These are phyloP conservation scores for Trogon surrucura DNA, from an alignment of 2,113 vertebrate species.

Conservation along the genomic window DNA sequence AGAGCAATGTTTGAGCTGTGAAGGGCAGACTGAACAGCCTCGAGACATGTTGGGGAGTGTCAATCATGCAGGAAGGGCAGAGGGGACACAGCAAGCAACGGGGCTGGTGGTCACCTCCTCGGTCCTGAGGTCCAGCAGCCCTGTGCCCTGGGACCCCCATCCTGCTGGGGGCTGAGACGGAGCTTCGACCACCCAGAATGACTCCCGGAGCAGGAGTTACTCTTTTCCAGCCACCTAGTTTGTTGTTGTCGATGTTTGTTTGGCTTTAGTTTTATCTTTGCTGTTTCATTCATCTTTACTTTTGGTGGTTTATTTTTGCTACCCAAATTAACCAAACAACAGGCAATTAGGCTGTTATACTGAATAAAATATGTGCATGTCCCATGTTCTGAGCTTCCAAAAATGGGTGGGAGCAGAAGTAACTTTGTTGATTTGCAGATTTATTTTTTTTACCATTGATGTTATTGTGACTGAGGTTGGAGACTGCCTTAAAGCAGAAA, in stretches of 20 bases:
- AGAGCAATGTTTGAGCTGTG: not conserved
- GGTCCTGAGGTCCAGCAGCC: not conserved
- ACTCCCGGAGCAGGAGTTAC: not conserved
- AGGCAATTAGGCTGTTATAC: conserved; percentile 1
- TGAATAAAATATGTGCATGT: not conserved
- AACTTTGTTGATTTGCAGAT: not conserved
- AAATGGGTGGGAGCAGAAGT: not conserved
- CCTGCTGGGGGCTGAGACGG: not conserved
- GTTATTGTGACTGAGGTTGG: not conserved
- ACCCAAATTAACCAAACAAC: conserved; percentile 22
- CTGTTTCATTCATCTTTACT: conserved; percentile 22
- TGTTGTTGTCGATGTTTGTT: conserved; percentile 32
- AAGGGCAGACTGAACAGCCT: not conserved
- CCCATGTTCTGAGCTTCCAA: not conserved
- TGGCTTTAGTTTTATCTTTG: conserved; percentile 49
- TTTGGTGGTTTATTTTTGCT: conserved; percentile 50
- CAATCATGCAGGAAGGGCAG: not conserved
- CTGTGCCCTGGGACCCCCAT: rapidly evolving
- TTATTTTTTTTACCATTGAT: not conserved
- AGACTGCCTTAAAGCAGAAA: not conserved
- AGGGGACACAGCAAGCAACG: not conserved
- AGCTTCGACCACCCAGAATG: not conserved
- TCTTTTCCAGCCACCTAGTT: conserved; percentile 30
- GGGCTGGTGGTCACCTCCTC: rapidly evolving
- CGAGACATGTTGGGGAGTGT: rapidly evolving